Evolutionary conservation across 2,888 invertebrate species (phyloP).

Genomic region (Drosophila flavopinicola): DNA sequence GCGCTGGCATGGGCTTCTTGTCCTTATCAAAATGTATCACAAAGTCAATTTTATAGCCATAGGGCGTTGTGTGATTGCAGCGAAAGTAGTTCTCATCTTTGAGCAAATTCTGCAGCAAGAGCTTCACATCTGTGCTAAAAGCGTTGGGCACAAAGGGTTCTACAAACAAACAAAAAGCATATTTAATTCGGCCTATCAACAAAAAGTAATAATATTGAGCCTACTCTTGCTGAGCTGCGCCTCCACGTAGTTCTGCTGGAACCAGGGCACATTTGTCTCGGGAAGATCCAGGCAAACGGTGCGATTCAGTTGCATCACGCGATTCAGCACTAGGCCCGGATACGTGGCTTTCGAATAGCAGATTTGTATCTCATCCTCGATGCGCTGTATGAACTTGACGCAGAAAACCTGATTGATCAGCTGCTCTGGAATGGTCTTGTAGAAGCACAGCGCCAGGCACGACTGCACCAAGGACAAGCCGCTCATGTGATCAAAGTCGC

Average conservation of each 20-base stretch:
- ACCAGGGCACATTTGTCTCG: slow-evolving; percentile 88
- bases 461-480: slow-evolving; percentile 86
- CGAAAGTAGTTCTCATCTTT: slow-evolving; percentile 77
- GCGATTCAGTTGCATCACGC: slow-evolving; percentile 87
- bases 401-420: slow-evolving; percentile 86
- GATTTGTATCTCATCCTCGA: slow-evolving; percentile 86
- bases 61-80: slow-evolving; percentile 83
- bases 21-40: slow-evolving; percentile 83
- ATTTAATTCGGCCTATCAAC: not conserved
- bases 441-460: slow-evolving; percentile 86
- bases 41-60: slow-evolving; percentile 84
- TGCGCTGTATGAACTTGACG: slow-evolving; percentile 86
- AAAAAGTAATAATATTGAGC: slow-evolving; percentile 1
- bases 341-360: slow-evolving; percentile 87
- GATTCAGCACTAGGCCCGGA: slow-evolving; percentile 85
- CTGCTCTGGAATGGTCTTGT: slow-evolving; percentile 85
- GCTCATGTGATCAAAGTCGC: slow-evolving; percentile 86
- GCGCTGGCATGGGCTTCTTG: slow-evolving; percentile 69
- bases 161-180: slow-evolving; percentile 21
- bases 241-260: slow-evolving; percentile 87
- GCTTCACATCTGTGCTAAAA: slow-evolving; percentile 75
- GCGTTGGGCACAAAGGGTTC: slow-evolving; percentile 52
- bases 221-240: slow-evolving; percentile 85
- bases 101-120: slow-evolving; percentile 69
- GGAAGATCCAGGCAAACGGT: slow-evolving; percentile 88